phyloP scores from a whole-genome alignment of 2,113 vertebrate species.

The Maccullochella peelii region DNA sequence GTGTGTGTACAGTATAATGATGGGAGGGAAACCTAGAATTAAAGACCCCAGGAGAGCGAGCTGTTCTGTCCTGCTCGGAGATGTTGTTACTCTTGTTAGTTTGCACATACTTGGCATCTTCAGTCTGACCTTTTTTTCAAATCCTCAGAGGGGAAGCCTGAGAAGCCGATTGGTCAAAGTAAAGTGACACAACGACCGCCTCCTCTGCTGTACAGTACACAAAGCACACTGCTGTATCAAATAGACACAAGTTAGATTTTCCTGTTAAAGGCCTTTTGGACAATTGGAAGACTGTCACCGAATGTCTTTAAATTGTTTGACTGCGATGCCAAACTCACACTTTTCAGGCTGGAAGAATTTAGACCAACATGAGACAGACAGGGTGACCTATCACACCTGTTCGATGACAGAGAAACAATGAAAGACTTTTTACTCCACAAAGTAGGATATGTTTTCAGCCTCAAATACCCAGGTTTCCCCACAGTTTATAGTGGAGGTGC shows the following conservation, averaged over 20 bases:
- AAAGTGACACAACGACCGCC: background rate
- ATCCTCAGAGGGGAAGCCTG: slow-evolving; percentile 10
- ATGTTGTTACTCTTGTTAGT: slow-evolving; percentile 26
- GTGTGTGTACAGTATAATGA: slow-evolving; percentile 49
- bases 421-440: too few species aligned
- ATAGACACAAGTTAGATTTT: background rate
- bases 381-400: too few species aligned
- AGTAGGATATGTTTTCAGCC: too few species aligned
- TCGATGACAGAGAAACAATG: too few species aligned
- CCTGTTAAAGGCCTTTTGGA: background rate
- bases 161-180: background rate
- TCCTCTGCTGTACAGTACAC: background rate
- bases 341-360: background rate
- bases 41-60: slow-evolving; percentile 50
- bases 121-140: slow-evolving; percentile 5
- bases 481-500: too few species aligned
- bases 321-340: background rate
- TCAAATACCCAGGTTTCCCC: too few species aligned
- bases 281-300: background rate
- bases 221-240: background rate
- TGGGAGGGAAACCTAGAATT: slow-evolving; percentile 64
- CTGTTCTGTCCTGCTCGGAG: slow-evolving; percentile 1
- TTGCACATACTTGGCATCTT: slow-evolving; percentile 25
- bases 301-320: background rate
- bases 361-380: too few species aligned